These are phyloP conservation scores for Cynoglossus semilaevis DNA, from an alignment of 2,113 vertebrate species.

Conservation along the genomic window DNA sequence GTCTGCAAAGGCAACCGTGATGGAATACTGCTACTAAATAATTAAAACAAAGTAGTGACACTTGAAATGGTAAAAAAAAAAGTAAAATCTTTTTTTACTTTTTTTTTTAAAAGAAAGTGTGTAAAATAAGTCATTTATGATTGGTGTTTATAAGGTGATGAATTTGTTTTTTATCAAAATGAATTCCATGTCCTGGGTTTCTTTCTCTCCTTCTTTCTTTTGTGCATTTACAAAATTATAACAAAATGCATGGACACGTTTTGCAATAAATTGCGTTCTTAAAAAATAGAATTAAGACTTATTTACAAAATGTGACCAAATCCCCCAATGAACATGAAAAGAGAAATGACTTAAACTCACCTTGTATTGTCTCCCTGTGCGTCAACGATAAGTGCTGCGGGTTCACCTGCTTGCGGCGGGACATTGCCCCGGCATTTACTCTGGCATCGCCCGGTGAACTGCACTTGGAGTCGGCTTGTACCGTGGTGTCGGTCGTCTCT, in stretches of 20 bases:
- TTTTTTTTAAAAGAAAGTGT: not conserved
- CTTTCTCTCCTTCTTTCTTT: not conserved
- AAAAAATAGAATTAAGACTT: too few relatives aligned
- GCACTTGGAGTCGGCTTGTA: conserved; percentile 82
- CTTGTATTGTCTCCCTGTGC: conserved; percentile 91
- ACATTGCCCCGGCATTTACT: conserved; percentile 99
- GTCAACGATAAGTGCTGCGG: conserved; percentile 95
- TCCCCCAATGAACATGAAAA: not conserved
- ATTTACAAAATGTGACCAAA: too few relatives aligned
- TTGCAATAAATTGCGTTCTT: too few relatives aligned
- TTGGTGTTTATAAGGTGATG: not conserved
- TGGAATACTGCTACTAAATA: too few relatives aligned
- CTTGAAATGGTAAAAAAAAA: too few relatives aligned
- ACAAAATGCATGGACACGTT: not conserved
- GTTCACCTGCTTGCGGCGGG: conserved; percentile 99
- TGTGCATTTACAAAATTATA: not conserved
- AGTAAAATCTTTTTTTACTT: too few relatives aligned
- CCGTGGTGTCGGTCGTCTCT: conserved; percentile 74
- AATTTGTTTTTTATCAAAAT: conserved; percentile 11
- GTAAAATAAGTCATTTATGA: not conserved
- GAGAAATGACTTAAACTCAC: conserved; percentile 77
- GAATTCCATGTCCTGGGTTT: not conserved
- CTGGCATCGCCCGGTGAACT: conserved; percentile 97
- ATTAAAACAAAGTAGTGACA: too few relatives aligned
- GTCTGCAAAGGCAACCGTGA: too few relatives aligned